Base-by-base conservation (phyloP, 2,797 vertebrate species). In the Pangasius djambal region DNA sequence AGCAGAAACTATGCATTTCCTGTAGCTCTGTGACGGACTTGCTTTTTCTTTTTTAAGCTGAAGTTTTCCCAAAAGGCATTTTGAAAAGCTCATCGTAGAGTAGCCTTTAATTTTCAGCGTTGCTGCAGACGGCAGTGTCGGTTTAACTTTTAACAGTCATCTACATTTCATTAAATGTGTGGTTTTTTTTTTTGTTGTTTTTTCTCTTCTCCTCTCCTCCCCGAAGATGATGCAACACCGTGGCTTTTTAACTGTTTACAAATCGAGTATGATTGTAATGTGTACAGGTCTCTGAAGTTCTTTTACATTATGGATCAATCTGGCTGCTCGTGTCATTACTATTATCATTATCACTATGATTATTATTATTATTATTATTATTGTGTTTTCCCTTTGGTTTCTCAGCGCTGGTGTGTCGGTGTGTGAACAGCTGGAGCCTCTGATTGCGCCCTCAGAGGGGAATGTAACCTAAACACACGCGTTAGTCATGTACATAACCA, bases 171-270 rank as follows among this genome's bases (percentile, higher is more conserved):
- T 77, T 37, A 99, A 25, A 9, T 4, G 10, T 87, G 1, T 37
- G 2, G 34, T 20, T 25, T 34, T 10, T 57, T 55, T 0, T 57
- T 34, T 18, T 31, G 31, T 2, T 52, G 16, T 6, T 1, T 10
- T 37, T 81, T 18, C 12, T 40, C 7, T 13, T 40, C 7, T 4
- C 8, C 31, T 57, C 59, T n/a, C 6, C 1, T 10, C 8, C 85
- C 86, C 57, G 86, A 81, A 67, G 96, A 98, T 96, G 97, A 99
- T 97, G 97, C 98, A 98, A 98, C 97, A 97, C 97, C 97, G 98
- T 98, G 98, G 97, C 98, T 99, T 99, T 87, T 98, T 99, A 98
- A 97, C 98, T 99, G 98, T 99, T 99, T 99, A 99, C 98, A 99
- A 97, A 98, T 98, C 97, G 97, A 98, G 97, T 96, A 98, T 98